A percentile compares a stretch with the other conserved stretches of the same genome.
These are phyloP conservation scores for Erpobdella octoculata DNA, from an alignment of 2,888 invertebrate genomes.

Conservation along the genomic window DNA sequence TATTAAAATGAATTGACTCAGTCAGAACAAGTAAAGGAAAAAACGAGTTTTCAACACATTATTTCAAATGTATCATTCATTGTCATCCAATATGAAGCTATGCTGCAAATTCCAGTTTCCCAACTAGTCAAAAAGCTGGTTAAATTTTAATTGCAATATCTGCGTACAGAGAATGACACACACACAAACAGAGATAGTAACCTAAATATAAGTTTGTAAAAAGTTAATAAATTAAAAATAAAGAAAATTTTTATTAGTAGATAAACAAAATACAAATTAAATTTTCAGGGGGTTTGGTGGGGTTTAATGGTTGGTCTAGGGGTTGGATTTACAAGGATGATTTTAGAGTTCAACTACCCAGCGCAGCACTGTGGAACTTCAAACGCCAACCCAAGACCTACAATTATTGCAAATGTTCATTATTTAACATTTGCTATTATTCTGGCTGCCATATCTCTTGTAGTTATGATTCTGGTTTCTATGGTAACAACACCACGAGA, in stretches of 20 bases:
- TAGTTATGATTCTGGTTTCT: conserved; percentile 42
- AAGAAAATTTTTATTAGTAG: neutral
- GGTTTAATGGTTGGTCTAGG: conserved; percentile 49
- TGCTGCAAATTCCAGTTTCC: no score
- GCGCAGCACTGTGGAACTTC: conserved; percentile 46
- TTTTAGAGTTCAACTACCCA: conserved; percentile 45
- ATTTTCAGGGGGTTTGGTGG: conserved; percentile 50
- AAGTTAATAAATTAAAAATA: neutral
- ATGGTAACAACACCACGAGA: conserved; percentile 38
- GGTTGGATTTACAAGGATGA: conserved; percentile 48
- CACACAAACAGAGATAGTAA: no score
- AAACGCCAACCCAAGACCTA: conserved; percentile 34
- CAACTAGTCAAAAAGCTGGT: no score
- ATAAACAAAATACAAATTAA: no score
- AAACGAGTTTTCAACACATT: no score
- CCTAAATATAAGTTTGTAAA: neutral
- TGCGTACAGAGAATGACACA: no score
- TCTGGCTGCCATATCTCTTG: conserved; percentile 40
- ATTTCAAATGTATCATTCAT: no score
- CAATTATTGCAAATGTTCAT: conserved; percentile 42
- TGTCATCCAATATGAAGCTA: no score
- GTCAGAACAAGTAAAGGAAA: no score
- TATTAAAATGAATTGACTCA: no score
- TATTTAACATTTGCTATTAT: conserved; percentile 48
- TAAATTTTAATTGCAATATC: no score